A percentile compares a stretch with the other conserved stretches of the same genome.
Conservation (phyloP, 2,888 invertebrate species). For the Harpalus rubripes region DNA sequence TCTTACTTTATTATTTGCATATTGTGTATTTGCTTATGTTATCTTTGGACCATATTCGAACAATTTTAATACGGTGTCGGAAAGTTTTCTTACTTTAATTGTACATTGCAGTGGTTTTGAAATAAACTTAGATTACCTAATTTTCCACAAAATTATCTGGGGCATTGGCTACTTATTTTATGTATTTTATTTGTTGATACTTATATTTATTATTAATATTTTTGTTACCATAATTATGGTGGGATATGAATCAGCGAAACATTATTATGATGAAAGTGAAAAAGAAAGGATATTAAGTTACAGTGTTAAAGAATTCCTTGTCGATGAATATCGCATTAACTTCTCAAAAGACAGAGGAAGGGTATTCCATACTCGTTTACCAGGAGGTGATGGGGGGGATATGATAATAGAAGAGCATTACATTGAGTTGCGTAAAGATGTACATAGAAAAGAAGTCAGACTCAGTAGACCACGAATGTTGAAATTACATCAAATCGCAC, state of each 20-base stretch:
- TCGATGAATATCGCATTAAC: slow-evolving; percentile 53
- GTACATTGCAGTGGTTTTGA: slow-evolving; percentile 69
- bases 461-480: slow-evolving; percentile 1
- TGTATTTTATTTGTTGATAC: slow-evolving; percentile 43
- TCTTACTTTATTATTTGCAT: slow-evolving; percentile 68
- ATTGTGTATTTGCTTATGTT: slow-evolving; percentile 66
- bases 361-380: background rate
- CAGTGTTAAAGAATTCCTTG: slow-evolving; percentile 43
- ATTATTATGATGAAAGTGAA: slow-evolving; percentile 57
- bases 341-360: slow-evolving; percentile 43
- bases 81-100: slow-evolving; percentile 69
- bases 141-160: slow-evolving; percentile 46
- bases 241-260: slow-evolving; percentile 45
- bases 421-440: slow-evolving; percentile 32
- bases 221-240: slow-evolving; percentile 59
- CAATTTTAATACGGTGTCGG: slow-evolving; percentile 68
- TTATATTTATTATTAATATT: slow-evolving; percentile 52
- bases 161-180: slow-evolving; percentile 49
- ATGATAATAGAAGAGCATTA: slow-evolving; percentile 7
- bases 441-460: slow-evolving; percentile 4
- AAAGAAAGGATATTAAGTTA: slow-evolving; percentile 37
- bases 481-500: background rate
- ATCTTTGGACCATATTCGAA: slow-evolving; percentile 67
- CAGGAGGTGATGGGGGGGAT: slow-evolving; percentile 38
- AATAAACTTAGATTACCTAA: slow-evolving; percentile 67